Evolutionary conservation across 2,888 invertebrate species (phyloP), one percentile per base, ranked within the genome.

Genomic region (Hermodice carunculata): DNA sequence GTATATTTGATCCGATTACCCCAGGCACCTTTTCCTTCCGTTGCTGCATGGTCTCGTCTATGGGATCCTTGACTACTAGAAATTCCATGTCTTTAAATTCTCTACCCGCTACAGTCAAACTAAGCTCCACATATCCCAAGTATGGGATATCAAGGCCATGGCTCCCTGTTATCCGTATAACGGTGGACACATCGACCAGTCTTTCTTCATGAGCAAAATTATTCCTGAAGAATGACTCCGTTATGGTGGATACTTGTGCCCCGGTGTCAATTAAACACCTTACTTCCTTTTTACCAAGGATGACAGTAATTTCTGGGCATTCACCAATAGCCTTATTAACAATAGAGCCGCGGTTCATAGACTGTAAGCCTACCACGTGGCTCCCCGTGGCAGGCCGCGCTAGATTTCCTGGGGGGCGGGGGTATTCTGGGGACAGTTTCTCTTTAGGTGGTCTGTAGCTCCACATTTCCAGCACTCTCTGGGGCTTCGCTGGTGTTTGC

Each of bases 1-100:
- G 46, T 1, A 69, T 64, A 42, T 66, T 69, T 22, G 56, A 43
- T 6, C 67, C 64, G n/a, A 69, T 46, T 17, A 67, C 58, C 8
- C 60, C 65, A 0, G 68, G 65, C 11, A 51, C 51, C 11, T 31
- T 14, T 26, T n/a, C 11, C 40, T 63, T 67, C n/a, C 57, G 29
- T 22, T 56, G 19, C 6, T 26, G 29, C 22, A 58, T 43, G 1
- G 28, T 22, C 4, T n/a, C 17, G 14, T 61, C 57, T 0, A 8
- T 17, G 19, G n/a, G n/a, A n/a, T n/a, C n/a, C n/a, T n/a, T n/a
- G n/a, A n/a, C n/a, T n/a, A n/a, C n/a, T n/a, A n/a, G 66, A 31
- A 51, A 51, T 8, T 31, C 51, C 29, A 51, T 31, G 11, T 29
- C 17, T 26, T 11, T 29, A 29, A 51, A 51, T 11, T 28, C 31